Percentiles rank a stretch among this genome's conserved stretches.
Evolutionary conservation across 37 sponge, comb jelly and placozoan species (phyloP).

Genomic region (Bolinopsis microptera): DNA sequence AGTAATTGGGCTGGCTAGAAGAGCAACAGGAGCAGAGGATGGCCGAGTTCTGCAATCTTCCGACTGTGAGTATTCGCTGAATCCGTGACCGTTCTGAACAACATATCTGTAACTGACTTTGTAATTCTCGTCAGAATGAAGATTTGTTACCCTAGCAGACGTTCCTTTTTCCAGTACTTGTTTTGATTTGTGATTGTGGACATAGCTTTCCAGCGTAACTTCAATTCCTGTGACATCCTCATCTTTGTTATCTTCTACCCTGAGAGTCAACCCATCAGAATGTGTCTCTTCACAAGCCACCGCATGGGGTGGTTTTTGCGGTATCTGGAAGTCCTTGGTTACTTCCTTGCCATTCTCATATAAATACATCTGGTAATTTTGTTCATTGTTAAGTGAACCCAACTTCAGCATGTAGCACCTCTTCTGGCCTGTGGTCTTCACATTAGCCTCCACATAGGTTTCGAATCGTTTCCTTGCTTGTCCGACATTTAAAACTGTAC

Average conservation of each 20-base stretch:
- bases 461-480: background rate
- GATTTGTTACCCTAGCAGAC: background rate
- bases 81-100: background rate
- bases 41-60: background rate
- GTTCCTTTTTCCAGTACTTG: background rate
- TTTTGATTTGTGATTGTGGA: background rate
- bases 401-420: conserved; percentile 38
- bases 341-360: background rate
- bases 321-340: background rate
- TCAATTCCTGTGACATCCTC: conserved; percentile 26
- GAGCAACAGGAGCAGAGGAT: background rate
- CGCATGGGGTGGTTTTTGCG: background rate
- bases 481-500: background rate
- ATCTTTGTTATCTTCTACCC: background rate
- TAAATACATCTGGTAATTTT: background rate
- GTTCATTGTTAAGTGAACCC: background rate
- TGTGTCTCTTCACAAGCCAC: background rate
- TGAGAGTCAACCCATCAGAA: background rate
- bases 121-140: background rate
- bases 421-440: background rate
- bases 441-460: background rate
- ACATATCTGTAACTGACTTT: background rate
- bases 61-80: background rate
- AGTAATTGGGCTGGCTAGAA: background rate
- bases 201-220: background rate